A percentile compares a stretch with the other conserved stretches of the same genome.
These are phyloP conservation scores for Cisticola juncidis DNA, from an alignment of 2,113 vertebrate genomes.

Conservation along the genomic window DNA sequence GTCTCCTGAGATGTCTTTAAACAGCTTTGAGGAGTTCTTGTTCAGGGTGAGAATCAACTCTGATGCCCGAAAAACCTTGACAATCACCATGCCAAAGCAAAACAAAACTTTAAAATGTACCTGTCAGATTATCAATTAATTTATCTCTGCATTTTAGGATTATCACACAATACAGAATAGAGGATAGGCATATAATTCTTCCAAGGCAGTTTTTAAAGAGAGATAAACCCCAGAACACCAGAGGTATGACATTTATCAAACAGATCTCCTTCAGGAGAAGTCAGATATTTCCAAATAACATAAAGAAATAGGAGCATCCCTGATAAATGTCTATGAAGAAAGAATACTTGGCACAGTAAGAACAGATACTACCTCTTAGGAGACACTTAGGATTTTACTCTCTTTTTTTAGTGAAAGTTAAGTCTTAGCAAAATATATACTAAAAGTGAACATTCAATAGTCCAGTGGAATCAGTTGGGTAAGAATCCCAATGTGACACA, in stretches of 20 bases:
- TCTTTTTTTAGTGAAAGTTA: background rate
- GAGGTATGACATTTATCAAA: background rate
- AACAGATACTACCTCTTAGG: background rate
- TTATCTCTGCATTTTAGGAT: background rate
- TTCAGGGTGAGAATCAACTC: background rate
- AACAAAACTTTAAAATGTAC: background rate
- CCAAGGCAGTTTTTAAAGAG: background rate
- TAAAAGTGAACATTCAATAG: background rate
- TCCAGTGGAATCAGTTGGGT: background rate
- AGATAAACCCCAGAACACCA: background rate
- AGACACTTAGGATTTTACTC: background rate
- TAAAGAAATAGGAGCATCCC: background rate
- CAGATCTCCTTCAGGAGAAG: background rate
- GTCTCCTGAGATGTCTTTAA: accelerated
- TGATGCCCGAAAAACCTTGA: background rate
- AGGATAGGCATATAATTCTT: background rate
- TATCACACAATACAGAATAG: background rate
- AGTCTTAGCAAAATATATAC: background rate
- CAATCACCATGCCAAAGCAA: background rate
- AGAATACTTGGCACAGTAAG: background rate
- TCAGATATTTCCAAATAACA: background rate
- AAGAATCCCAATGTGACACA: background rate
- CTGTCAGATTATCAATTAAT: background rate
- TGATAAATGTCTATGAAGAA: background rate
- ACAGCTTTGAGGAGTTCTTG: background rate